These are phyloP conservation scores for Synchiropus splendidus DNA, from an alignment of 2,113 vertebrate species.

Conservation along the genomic window DNA sequence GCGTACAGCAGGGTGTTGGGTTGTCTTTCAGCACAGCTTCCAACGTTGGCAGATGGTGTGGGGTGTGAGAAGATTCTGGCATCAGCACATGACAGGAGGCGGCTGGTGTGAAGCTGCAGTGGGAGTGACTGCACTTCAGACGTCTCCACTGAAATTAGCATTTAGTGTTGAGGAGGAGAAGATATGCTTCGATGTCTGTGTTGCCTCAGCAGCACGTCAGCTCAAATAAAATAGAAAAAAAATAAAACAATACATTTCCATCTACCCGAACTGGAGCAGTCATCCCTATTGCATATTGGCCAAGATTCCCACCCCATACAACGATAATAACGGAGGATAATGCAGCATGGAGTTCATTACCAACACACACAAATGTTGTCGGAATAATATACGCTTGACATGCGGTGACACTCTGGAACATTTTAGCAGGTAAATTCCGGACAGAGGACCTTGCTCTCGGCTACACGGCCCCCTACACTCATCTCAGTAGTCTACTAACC, in stretches of 20 bases:
- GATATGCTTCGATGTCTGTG: conserved; percentile 30
- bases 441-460: conserved; percentile 57
- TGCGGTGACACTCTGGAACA: conserved; percentile 19
- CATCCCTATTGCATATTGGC: no score
- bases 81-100: conserved; percentile 43
- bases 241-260: no score
- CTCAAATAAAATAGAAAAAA: conserved; percentile 30
- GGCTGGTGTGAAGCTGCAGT: conserved; percentile 40
- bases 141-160: conserved; percentile 39
- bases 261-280: no score
- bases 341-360: conserved; percentile 41
- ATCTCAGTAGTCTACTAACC: conserved; percentile 44
- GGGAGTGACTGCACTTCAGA: conserved; percentile 38
- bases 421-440: conserved; percentile 55
- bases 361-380: conserved; percentile 29
- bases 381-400: conserved; percentile 34
- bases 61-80: conserved; percentile 49
- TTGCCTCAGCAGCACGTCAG: conserved; percentile 19
- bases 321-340: conserved; percentile 31
- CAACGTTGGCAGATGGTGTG: conserved; percentile 53
- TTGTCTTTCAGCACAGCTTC: no score
- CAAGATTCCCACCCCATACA: no score
- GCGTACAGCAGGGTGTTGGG: no score
- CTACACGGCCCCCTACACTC: conserved; percentile 42
- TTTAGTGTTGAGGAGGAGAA: conserved; percentile 16